Evolutionary conservation across 1,140 invertebrate genomes (phyloP).

Genomic region (Cardiocondyla obscurior): DNA sequence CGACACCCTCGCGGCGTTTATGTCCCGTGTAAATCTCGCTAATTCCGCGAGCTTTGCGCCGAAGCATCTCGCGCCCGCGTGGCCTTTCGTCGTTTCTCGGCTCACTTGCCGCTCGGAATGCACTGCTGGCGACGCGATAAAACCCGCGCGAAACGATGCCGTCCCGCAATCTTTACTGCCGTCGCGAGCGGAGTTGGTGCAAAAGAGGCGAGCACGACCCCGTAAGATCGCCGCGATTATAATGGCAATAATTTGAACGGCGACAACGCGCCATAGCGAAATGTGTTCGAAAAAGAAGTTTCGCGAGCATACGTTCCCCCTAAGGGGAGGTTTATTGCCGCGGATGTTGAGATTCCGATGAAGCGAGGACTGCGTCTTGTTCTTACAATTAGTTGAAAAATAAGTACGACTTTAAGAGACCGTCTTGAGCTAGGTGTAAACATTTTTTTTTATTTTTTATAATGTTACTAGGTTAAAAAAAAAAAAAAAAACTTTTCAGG

Average conservation of each 20-base stretch:
- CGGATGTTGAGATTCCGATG: background rate
- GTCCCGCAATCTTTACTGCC: slow-evolving; percentile 35
- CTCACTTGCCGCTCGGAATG: slow-evolving; percentile 27
- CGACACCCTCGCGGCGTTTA: slow-evolving; percentile 79
- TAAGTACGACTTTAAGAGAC: too few species aligned
- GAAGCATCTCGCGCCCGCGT: slow-evolving; percentile 47
- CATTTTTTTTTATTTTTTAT: too few species aligned
- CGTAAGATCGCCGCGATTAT: slow-evolving; percentile 26
- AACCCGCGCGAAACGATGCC: slow-evolving; percentile 61
- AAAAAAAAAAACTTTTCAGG: too few species aligned
- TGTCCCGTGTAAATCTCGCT: slow-evolving; percentile 81
- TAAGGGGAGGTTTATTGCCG: background rate
- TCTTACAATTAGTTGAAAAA: too few species aligned
- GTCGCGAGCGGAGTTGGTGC: background rate
- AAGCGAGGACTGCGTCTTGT: background rate
- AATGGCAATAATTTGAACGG: slow-evolving; percentile 27
- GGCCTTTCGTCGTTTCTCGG: slow-evolving; percentile 65
- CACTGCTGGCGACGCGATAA: slow-evolving; percentile 57
- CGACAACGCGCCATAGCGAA: background rate
- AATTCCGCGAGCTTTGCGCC: slow-evolving; percentile 75
- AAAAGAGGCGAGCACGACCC: background rate
- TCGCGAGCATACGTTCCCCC: background rate
- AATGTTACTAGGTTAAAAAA: too few species aligned
- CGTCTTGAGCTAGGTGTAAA: too few species aligned
- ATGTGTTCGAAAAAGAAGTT: background rate